Base-by-base conservation (phyloP, 2,113 vertebrate genomes). In the Lucifuga dentata region DNA sequence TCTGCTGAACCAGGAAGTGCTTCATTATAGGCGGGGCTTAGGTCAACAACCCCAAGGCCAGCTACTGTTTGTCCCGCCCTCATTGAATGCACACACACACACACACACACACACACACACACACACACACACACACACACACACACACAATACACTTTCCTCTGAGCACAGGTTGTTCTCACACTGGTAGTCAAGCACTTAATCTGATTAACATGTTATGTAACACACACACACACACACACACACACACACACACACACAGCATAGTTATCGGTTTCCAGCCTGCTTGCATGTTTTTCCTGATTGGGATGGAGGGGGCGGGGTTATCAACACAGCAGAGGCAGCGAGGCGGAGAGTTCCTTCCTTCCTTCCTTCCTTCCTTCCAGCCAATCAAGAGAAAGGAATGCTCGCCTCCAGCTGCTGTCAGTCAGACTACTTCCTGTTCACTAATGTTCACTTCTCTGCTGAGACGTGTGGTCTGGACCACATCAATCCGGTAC, bases 361-460 rank as follows among this genome's bases (percentile, higher is more conserved):
- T 76, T 85, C 76, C 73, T 81, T 85, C 80, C 71, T 52, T 51
- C 41, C 55, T 76, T 85, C 76, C 73, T 87, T 83, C 82, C 73
- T 85, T 80, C 77, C 51, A 36, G 17, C 88, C 70, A 89, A 89
- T 86, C 82, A 88, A n/a, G 76, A 21, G 2, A 43, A 8, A 68
- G 71, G 80, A 88, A 86, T 80, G 76, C 58, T 68, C 68, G 29
- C 61, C 32, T 58, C 35, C 1, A 68, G 64, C 52, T 15, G 57
- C 81, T 73, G 73, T 87, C 82, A 38, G 4, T 90, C 84, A 83
- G n/a, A n/a, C n/a, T n/a, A n/a, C 41, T 41, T 35, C 39, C 33
- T 7, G 26, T 29, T 29, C 7, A 29, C 26, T 8, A 29, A 39
- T 3, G 4, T 19, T 49, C 16, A n/a, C n/a, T n/a, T n/a, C n/a